These are phyloP conservation scores for Apamea epomidion DNA, from an alignment of 2,888 invertebrate species.

Conservation along the genomic window DNA sequence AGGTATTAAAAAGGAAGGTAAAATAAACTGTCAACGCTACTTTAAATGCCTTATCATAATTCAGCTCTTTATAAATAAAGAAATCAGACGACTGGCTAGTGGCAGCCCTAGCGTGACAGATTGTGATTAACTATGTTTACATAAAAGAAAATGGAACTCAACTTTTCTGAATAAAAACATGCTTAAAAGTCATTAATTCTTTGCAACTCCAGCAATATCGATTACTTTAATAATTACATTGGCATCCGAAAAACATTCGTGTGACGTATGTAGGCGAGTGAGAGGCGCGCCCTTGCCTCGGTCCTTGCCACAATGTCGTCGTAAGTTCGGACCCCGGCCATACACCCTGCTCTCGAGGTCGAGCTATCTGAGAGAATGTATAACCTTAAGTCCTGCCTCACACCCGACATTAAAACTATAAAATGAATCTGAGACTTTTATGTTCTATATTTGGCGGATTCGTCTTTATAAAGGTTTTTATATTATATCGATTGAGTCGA, in stretches of 20 bases:
- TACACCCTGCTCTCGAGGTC: conserved; percentile 75
- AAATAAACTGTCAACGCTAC: neutral
- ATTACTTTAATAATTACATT: conserved; percentile 79
- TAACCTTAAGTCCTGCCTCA: conserved; percentile 72
- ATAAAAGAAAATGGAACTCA: conserved; percentile 34
- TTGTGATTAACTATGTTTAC: conserved; percentile 43
- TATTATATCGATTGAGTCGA: conserved; percentile 15
- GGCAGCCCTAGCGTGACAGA: conserved; percentile 26
- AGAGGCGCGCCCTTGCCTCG: conserved; percentile 88
- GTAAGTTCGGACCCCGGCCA: conserved; percentile 78
- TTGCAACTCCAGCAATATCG: conserved; percentile 70
- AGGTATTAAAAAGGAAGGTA: neutral
- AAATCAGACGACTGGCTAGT: neutral
- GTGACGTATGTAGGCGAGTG: conserved; percentile 80
- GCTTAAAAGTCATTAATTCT: conserved; percentile 54
- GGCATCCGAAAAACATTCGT: conserved; percentile 82
- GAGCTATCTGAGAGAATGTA: conserved; percentile 80
- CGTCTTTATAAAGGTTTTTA: conserved; percentile 5
- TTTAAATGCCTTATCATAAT: neutral
- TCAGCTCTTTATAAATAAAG: neutral
- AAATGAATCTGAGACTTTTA: conserved; percentile 22
- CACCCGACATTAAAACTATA: conserved; percentile 43
- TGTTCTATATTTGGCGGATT: conserved; percentile 11
- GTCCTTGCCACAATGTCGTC: conserved; percentile 84
- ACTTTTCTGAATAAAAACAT: conserved; percentile 37